Base-by-base conservation (phyloP, 2,888 invertebrate species). In the Dioctria linearis region DNA sequence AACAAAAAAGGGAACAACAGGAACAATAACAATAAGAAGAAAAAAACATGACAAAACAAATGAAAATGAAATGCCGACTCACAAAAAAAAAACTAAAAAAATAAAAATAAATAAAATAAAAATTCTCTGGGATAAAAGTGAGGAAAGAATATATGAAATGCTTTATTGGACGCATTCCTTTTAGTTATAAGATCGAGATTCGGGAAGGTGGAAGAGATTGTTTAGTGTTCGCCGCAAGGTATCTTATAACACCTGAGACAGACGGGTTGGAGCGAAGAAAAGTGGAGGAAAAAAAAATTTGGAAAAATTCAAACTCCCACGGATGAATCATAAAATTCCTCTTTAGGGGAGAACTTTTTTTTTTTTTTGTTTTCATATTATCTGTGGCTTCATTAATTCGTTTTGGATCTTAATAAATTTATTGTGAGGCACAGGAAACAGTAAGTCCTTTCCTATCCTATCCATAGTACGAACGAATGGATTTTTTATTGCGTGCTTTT, bases 241-340 rank as follows among this genome's bases (percentile, higher is more conserved):
- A 76, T 63, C 63, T 63, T 49, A 39, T 76, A 63, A 76, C 76
- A 76, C 76, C 76, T 63, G 76, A 76, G 46, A 39, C 9, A 49
- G 61, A n/a, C 3, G 5, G 39, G 4, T 54, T 13, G 25, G 11
- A 37, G 42, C 42, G 59, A 9, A 59, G 43, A 25, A 25, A 25
- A 25, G 25, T 25, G 25, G 25, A 25, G 40, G 42, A 54, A 39
- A 54, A 43, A 66, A 25, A 25, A 25, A 25, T 1, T 25, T 25
- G 4, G 71, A 40, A 59, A 46, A 37, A 39, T 63, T 9, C n/a
- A 37, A 76, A 25, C 63, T 46, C 49, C 37, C 76, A 8, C 46
- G 76, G 63, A 59, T 76, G 76, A 76, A 76, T 76, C 76, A 76
- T 76, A 76, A 76, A 76, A 76, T 76, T 63, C 76, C 40, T 76